phyloP scores from a whole-genome alignment of 2,888 invertebrate genomes.

The Polyommatus iphigenia region DNA sequence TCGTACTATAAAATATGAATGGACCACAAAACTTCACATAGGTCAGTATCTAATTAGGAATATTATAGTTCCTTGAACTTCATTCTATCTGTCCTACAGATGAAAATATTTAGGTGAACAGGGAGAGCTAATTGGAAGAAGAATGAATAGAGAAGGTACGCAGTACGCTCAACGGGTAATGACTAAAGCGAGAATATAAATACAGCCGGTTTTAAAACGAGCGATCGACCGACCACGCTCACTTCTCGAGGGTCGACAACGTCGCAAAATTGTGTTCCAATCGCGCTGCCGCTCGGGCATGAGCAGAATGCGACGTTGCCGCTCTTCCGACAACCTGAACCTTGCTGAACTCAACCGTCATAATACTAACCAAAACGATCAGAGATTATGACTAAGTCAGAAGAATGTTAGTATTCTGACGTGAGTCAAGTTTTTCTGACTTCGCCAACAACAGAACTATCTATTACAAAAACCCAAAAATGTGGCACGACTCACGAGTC shows the following conservation, averaged over 20 bases:
- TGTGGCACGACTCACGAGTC: too few relatives aligned
- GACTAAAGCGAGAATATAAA: constrained; percentile 9
- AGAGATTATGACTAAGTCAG: neutral
- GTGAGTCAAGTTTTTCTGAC: neutral
- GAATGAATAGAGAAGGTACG: neutral
- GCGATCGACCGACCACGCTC: constrained; percentile 37
- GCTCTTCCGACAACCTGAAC: constrained; percentile 39
- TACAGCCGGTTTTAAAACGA: constrained; percentile 28
- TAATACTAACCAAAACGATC: neutral
- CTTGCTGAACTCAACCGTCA: neutral
- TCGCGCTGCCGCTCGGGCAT: constrained; percentile 22
- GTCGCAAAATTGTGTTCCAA: constrained; percentile 37
- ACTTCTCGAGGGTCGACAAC: constrained; percentile 41
- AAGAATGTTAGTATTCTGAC: neutral
- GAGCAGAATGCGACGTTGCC: constrained; percentile 48
- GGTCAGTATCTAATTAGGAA: neutral
- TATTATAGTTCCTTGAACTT: too few relatives aligned
- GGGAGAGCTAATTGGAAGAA: neutral
- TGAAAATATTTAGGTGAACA: neutral
- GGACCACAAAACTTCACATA: neutral
- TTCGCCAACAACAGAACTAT: neutral
- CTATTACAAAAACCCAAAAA: neutral
- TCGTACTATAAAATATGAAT: neutral
- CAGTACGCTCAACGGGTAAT: neutral
- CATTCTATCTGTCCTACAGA: neutral